Evolutionary conservation across 2,888 invertebrate species (phyloP).

Genomic region (Phoenoteleia sp.): DNA sequence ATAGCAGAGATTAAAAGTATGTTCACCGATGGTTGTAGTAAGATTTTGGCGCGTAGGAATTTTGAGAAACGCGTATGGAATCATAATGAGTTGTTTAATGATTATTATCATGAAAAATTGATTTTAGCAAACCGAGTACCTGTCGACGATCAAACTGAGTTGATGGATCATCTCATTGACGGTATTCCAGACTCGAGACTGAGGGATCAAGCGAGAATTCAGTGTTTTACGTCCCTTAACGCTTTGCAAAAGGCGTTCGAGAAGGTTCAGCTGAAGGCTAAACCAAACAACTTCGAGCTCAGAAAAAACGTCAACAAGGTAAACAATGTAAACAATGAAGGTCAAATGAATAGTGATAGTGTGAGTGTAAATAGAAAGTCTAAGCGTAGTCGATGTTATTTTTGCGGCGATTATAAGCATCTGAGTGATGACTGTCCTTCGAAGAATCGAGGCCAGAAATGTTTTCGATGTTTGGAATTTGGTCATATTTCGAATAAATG

Average conservation of each 20-base stretch:
- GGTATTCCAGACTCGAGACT: not conserved
- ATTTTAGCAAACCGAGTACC: constrained; percentile 33
- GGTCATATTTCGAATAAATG: not conserved
- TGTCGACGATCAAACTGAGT: constrained; percentile 35
- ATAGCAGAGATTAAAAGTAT: not conserved
- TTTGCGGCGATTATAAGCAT: not conserved
- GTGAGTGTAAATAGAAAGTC: not conserved
- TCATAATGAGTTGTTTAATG: constrained; percentile 37
- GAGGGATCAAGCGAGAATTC: not conserved
- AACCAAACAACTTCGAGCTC: not conserved
- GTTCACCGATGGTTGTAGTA: not conserved
- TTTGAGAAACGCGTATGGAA: constrained; percentile 42
- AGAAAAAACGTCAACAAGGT: not conserved
- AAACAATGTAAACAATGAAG: no score
- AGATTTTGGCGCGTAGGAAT: not conserved
- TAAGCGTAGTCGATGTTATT: not conserved
- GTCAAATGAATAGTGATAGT: no score
- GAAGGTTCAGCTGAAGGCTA: not conserved
- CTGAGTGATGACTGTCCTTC: constrained; percentile 14
- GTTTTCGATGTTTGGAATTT: not conserved
- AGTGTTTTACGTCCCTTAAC: not conserved
- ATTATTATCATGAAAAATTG: constrained; percentile 40
- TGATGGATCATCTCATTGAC: constrained; percentile 18
- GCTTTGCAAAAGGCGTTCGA: not conserved
- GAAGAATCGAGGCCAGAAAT: constrained; percentile 33